Evolutionary conservation across 2,797 vertebrate genomes (phyloP).

Genomic region (Decapterus maruadsi): DNA sequence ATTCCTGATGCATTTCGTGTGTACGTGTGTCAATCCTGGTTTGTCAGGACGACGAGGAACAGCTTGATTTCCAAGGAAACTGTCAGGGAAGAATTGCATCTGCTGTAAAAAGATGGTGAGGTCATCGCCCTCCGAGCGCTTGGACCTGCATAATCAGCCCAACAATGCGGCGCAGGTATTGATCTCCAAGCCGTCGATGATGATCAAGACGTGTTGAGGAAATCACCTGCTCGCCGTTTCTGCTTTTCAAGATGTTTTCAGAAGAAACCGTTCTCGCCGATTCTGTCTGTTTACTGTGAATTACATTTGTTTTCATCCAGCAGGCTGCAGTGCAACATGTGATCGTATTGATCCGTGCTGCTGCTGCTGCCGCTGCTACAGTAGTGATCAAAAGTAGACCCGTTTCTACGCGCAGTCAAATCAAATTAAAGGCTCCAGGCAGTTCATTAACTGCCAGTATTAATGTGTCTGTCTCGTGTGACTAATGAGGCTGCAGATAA

Average conservation of each 20-base stretch:
- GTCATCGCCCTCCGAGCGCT: constrained; percentile 12
- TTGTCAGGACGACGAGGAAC: constrained; percentile 44
- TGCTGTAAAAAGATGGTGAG: constrained; percentile 35
- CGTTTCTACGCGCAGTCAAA: constrained; percentile 57
- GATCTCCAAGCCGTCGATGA: neutral
- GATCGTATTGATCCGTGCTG: constrained; percentile 30
- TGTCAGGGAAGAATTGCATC: constrained; percentile 59
- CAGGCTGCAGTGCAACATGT: neutral
- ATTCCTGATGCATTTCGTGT: constrained; percentile 37
- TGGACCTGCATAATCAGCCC: constrained; percentile 44
- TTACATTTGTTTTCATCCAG: neutral
- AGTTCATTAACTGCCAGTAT: constrained; percentile 60
- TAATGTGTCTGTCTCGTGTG: constrained; percentile 63
- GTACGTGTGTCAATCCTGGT: constrained; percentile 47
- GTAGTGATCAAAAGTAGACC: constrained; percentile 52
- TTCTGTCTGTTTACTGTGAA: neutral
- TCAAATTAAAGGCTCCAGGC: constrained; percentile 63
- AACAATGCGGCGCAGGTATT: neutral
- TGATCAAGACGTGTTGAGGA: neutral
- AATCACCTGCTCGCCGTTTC: neutral
- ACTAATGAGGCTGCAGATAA: constrained; percentile 70
- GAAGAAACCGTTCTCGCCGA: neutral
- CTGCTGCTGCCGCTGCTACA: neutral
- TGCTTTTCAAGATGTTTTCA: neutral
- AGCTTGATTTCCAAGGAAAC: constrained; percentile 62